A percentile compares a stretch with the other conserved stretches of the same genome.
phyloP scores from a whole-genome alignment of 1,140 invertebrate genomes.

The Phortica variegata region DNA sequence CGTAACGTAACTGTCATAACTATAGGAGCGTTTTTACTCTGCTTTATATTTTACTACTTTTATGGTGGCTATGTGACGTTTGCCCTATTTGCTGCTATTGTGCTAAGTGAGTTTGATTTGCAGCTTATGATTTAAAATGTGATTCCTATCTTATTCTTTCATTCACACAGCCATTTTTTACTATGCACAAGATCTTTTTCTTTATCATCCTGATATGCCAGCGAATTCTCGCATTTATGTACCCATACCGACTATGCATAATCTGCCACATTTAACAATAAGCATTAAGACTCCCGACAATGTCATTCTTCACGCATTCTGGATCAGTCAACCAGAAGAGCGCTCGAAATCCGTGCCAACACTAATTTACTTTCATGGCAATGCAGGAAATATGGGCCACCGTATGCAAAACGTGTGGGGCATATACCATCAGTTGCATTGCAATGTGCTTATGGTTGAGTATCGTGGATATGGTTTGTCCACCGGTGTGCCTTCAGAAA shows the following conservation, averaged over 20 bases:
- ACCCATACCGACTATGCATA: conserved; percentile 77
- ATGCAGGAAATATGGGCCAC: conserved; percentile 95
- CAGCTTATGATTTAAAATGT: neutral
- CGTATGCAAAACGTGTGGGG: conserved; percentile 76
- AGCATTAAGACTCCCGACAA: conserved; percentile 77
- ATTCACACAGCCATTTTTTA: conserved; percentile 77
- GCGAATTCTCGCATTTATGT: conserved; percentile 84
- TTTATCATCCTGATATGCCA: conserved; percentile 88
- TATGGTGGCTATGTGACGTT: conserved; percentile 76
- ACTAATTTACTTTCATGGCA: conserved; percentile 90
- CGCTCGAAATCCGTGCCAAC: conserved; percentile 70
- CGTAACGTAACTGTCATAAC: conserved; percentile 40
- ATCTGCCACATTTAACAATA: conserved; percentile 73
- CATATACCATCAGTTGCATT: conserved; percentile 76
- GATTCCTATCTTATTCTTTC: neutral
- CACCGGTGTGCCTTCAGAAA: conserved; percentile 82
- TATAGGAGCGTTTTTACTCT: conserved; percentile 32
- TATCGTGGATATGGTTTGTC: conserved; percentile 95
- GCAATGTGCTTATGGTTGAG: conserved; percentile 88
- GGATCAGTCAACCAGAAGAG: conserved; percentile 76
- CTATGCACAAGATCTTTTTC: conserved; percentile 78
- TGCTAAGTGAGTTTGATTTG: conserved; percentile 62
- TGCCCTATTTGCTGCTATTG: conserved; percentile 66
- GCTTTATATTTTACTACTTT: conserved; percentile 76
- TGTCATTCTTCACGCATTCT: conserved; percentile 80